A percentile compares a stretch with the other conserved stretches of the same genome.
Evolutionary conservation across 2,113 vertebrate genomes (phyloP).

Genomic region (Nyctereutes procyonoides): DNA sequence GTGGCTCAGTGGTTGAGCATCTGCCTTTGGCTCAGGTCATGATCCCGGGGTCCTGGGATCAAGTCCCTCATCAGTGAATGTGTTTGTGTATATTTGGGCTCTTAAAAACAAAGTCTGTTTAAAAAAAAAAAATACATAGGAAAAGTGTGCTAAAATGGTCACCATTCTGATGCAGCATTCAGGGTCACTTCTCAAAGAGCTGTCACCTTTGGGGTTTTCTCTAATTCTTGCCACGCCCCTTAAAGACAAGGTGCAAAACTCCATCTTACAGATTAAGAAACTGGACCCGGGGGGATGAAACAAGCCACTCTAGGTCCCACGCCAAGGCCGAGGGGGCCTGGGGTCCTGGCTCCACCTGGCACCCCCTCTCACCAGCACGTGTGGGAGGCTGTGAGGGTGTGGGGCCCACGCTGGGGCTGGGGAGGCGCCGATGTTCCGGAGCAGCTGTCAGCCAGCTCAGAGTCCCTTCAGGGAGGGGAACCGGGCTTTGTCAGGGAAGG

Average conservation of each 20-base stretch:
- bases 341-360: background rate
- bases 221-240: background rate
- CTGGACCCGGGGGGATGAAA: background rate
- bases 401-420: background rate
- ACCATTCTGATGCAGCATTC: background rate
- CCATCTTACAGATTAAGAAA: conserved; percentile 6
- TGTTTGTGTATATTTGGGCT: background rate
- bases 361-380: background rate
- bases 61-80: background rate
- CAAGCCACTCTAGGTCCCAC: background rate
- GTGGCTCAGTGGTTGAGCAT: too few relatives aligned
- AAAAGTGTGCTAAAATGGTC: background rate
- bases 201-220: background rate
- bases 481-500: background rate
- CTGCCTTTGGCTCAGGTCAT: too few relatives aligned
- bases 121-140: background rate
- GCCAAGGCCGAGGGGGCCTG: background rate
- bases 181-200: conserved; percentile 35
- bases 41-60: too few relatives aligned
- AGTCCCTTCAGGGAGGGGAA: background rate
- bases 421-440: background rate
- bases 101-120: conserved; percentile 1
- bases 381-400: background rate
- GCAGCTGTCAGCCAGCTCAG: background rate
- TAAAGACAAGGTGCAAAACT: background rate